Percentiles rank a stretch among this genome's conserved stretches.
Evolutionary conservation across 2,888 invertebrate species (phyloP).

Genomic region (Ochropleura leucogaster): DNA sequence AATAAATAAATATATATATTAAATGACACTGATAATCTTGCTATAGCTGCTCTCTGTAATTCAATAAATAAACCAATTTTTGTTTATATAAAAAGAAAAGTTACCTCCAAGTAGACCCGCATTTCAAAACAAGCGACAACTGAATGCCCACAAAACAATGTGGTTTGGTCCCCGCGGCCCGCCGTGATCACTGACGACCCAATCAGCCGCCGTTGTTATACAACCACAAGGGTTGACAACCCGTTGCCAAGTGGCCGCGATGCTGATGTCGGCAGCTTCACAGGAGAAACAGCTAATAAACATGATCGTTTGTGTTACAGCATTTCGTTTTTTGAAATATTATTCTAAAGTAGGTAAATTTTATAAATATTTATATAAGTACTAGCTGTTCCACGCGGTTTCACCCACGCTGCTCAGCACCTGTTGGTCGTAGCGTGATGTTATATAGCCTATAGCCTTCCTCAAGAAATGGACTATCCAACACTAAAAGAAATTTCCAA

Average conservation of each 20-base stretch:
- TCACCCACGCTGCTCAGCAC: too few relatives aligned
- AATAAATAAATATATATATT: too few relatives aligned
- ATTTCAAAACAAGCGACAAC: background rate
- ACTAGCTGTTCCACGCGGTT: too few relatives aligned
- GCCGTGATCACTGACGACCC: background rate
- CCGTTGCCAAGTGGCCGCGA: background rate
- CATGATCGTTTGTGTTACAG: conserved; percentile 1
- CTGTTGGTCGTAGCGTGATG: too few relatives aligned
- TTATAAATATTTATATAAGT: too few relatives aligned
- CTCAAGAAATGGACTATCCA: too few relatives aligned
- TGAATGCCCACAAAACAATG: conserved; percentile 5
- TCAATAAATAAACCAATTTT: background rate
- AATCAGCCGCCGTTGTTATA: background rate
- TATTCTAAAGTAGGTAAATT: background rate
- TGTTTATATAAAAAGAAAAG: background rate
- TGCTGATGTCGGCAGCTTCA: background rate
- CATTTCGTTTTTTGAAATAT: background rate
- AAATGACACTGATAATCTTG: background rate
- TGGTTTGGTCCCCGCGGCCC: background rate
- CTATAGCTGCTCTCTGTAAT: background rate
- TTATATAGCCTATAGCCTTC: too few relatives aligned
- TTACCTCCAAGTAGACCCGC: background rate
- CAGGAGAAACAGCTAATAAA: background rate
- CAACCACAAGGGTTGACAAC: background rate
- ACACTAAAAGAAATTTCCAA: too few relatives aligned